Base-by-base conservation (phyloP, 2,888 invertebrate genomes). In the Scrobipalpa atriplicella region DNA sequence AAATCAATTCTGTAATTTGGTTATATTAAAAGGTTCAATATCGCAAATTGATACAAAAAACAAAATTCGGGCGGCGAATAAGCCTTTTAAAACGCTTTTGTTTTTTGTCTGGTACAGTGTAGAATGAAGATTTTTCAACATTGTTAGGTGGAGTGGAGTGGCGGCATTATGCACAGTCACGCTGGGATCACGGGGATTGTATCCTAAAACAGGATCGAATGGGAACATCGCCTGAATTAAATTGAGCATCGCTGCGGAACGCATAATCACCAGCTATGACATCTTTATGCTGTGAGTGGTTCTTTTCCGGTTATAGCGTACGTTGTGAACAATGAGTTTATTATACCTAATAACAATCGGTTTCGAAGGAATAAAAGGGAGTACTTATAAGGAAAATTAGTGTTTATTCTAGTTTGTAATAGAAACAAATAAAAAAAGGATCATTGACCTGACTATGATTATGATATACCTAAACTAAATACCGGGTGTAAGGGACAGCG, bases 91-190 rank as follows among this genome's bases (percentile, higher is more conserved):
- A 18, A 8, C 41, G 9, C 38, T 43, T 62, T 29, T 62, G 16
- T 62, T 47, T 62, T 63, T 58, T 58, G 38, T 41, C 16, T 65
- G 41, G 18, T 10, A 21, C 54, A 21, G 64, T 21, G 29, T 21
- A 69, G 66, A 67, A 69, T 72, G 70, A 72, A 78, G 78, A 81
- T 80, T 78, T 82, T 87, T 84, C 84, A 80, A 85, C 85, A 86
- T 83, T 86, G 83, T 83, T 86, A 85, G 85, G 71, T 72, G 75
- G 76, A 77, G 78, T 78, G 80, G 76, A 74, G 79, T 18, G 79
- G 82, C 86, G 79, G 82, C 86, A 92, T 92, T 92, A 92, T 92
- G 92, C 92, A 88, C 81, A 85, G 86, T 87, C 92, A 92, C 92
- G 92, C 79, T 75, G 85, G 89, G 90, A 91, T 92, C 90, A 89